phyloP scores from a whole-genome alignment of 2,113 vertebrate species.

The Neolamprologus fasciatus region DNA sequence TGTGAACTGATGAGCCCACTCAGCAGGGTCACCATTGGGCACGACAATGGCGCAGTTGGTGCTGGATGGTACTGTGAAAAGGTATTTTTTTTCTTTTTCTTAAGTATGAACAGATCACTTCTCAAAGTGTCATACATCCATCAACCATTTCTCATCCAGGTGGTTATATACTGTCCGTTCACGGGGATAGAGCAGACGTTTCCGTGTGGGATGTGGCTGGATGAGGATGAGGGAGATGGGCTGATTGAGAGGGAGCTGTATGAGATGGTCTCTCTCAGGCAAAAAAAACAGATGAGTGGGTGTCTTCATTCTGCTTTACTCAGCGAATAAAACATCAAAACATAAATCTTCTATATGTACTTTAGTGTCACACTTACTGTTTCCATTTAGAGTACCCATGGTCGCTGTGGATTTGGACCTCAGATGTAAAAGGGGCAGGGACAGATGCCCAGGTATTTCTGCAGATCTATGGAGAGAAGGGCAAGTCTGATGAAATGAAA shows the following conservation, averaged over 20 bases:
- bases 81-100: conserved; percentile 58
- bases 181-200: conserved; percentile 95
- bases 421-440: conserved; percentile 89
- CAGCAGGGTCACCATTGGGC: conserved; percentile 90
- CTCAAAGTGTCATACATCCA: not conserved
- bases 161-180: conserved; percentile 91
- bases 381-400: conserved; percentile 79
- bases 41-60: conserved; percentile 84
- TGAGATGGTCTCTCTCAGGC: conserved; percentile 92
- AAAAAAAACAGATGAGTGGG: conserved; percentile 88
- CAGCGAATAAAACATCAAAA: not conserved
- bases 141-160: conserved; percentile 61
- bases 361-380: not conserved
- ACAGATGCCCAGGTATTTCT: conserved; percentile 92
- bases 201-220: conserved; percentile 88
- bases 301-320: not conserved
- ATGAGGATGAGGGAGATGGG: conserved; percentile 90
- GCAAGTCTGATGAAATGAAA: conserved; percentile 88
- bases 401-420: conserved; percentile 96
- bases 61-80: conserved; percentile 97
- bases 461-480: conserved; percentile 88
- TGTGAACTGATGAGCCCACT: conserved; percentile 90
- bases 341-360: not conserved
- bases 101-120: not conserved
- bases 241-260: conserved; percentile 92